These are phyloP conservation scores for Portunus trituberculatus DNA, from an alignment of 1,140 invertebrate genomes.

Conservation along the genomic window DNA sequence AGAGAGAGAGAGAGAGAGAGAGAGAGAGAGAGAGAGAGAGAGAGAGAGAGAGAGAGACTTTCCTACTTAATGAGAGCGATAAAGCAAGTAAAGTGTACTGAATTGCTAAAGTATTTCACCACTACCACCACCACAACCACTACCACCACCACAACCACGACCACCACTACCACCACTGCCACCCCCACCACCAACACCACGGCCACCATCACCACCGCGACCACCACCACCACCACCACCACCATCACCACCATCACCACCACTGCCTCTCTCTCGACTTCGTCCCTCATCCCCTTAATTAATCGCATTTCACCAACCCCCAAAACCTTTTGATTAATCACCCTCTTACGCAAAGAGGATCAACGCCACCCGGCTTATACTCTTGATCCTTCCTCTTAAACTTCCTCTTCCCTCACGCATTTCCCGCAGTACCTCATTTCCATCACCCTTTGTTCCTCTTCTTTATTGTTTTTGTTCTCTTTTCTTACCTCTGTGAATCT, in stretches of 20 bases:
- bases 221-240: neutral
- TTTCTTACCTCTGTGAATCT: no score
- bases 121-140: no score
- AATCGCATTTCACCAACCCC: neutral
- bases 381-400: neutral
- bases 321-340: conserved; percentile 15
- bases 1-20: no score
- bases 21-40: no score
- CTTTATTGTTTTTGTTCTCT: no score
- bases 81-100: no score
- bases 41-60: no score
- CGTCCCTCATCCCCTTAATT: neutral
- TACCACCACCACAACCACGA: neutral
- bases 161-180: neutral
- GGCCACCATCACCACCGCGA: neutral
- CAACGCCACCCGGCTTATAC: neutral
- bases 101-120: no score
- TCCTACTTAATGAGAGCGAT: no score
- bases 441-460: no score
- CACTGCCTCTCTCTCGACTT: neutral
- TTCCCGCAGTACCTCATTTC: no score
- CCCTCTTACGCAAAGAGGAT: neutral
- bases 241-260: neutral
- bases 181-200: neutral
- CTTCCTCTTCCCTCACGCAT: neutral